These are phyloP conservation scores for Empis livida DNA, from an alignment of 2,888 invertebrate genomes.

Conservation along the genomic window DNA sequence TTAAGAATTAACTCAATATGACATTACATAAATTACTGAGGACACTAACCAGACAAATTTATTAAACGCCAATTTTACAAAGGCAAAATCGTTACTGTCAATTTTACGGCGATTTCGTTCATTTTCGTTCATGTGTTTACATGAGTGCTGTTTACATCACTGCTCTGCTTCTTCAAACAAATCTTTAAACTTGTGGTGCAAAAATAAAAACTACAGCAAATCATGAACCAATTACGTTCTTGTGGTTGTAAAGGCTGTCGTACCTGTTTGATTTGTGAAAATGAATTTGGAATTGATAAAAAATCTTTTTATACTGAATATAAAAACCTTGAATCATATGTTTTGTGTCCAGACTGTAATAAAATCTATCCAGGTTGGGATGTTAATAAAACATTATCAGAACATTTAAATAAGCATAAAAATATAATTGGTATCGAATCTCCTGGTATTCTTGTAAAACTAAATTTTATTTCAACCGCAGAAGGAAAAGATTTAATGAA, in stretches of 20 bases:
- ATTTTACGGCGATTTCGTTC: too few species aligned
- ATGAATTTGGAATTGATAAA: conserved; percentile 42
- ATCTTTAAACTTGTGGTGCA: too few species aligned
- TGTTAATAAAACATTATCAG: conserved; percentile 39
- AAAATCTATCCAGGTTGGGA: conserved; percentile 67
- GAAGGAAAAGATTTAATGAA: conserved; percentile 56
- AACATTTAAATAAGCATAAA: conserved; percentile 50
- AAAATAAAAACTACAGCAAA: too few species aligned
- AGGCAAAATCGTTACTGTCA: too few species aligned
- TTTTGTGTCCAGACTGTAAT: conserved; percentile 65
- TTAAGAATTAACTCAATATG: too few species aligned
- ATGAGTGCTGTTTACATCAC: too few species aligned
- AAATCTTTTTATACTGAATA: conserved; percentile 22
- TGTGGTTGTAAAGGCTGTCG: conserved; percentile 88
- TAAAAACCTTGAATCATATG: conserved; percentile 43
- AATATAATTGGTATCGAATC: conserved; percentile 30
- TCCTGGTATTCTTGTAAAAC: conserved; percentile 53
- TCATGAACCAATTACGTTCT: conserved; percentile 39
- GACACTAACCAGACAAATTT: too few species aligned
- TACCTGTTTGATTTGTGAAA: conserved; percentile 78
- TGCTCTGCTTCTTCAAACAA: too few species aligned
- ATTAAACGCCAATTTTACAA: too few species aligned
- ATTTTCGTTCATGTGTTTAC: too few species aligned
- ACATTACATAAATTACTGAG: too few species aligned
- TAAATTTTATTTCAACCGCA: conserved; percentile 56